Evolutionary conservation across 2,797 vertebrate species (phyloP), one percentile per base, ranked within the genome.

Genomic region (Loriculus beryllinus): DNA sequence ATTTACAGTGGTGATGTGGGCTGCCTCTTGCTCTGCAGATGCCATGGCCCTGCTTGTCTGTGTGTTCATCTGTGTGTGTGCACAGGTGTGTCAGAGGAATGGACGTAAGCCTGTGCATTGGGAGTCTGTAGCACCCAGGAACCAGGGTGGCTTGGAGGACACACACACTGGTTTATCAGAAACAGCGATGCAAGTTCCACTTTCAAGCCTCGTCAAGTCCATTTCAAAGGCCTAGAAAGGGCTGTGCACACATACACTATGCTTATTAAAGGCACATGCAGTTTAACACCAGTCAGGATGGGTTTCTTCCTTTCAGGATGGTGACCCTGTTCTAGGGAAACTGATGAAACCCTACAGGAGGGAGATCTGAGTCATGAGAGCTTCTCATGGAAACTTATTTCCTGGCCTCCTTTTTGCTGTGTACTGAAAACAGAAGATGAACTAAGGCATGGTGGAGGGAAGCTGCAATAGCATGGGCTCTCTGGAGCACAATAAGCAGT

Each of bases 331-430:
- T 93, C 70, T 86, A 86, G 95, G 94, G 85, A 94, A 94, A 69
- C 84, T 94, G 92, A 80, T 94, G 93, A 96, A 97, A 85, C 59
- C 74, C 84, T 94, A 67, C 74, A 90, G 83, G 85, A 96, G 88
- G 94, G 93, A 92, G 81, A 35, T 95, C 91, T 94, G 92, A 97
- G 94, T 96, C 95, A 96, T 92, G 90, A 94, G 76, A 76, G 49
- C 54, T 91, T 95, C 91, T 96, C 92, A 94, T 96, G 95, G 90
- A 92, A 96, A 86, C 72, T 95, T 90, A 96, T 94, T 97, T 96
- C 95, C 95, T 96, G 93, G 86, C 59, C 90, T 93, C 93, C 82
- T 95, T 88, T 92, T 68, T 92, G 86, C 90, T 86, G 93, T 43
- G 49, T 42, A 3, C 72, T 67, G 85, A 93, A 89, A 96, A 81